A percentile compares a stretch with the other conserved stretches of the same genome.
phyloP scores from a whole-genome alignment of 1,140 invertebrate species.

The Musca domestica region DNA sequence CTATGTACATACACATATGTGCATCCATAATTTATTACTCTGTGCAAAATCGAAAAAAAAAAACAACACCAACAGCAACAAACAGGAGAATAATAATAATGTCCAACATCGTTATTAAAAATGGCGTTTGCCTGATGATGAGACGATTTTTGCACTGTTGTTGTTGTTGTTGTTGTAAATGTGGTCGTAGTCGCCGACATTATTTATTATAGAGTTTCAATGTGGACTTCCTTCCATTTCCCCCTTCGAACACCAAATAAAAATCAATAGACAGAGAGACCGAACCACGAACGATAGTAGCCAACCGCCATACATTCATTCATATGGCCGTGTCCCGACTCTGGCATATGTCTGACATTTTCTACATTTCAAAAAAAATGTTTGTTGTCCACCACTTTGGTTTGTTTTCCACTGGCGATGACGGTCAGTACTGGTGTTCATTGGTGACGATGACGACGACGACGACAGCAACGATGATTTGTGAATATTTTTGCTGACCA shows the following conservation, averaged over 20 bases:
- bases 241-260: no score
- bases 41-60: slow-evolving; percentile 1
- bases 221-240: no score
- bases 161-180: slow-evolving; percentile 10
- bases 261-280: no score
- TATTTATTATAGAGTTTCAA: slow-evolving; percentile 20
- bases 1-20: not conserved
- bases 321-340: not conserved
- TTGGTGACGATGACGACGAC: not conserved
- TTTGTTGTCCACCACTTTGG: no score
- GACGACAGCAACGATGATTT: slow-evolving; percentile 8
- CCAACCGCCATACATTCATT: no score
- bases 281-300: no score
- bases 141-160: not conserved
- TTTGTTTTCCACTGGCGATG: not conserved
- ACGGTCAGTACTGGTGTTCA: not conserved
- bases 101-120: slow-evolving; percentile 20
- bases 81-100: slow-evolving; percentile 11
- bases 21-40: slow-evolving; percentile 22
- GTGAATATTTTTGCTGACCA: slow-evolving; percentile 14
- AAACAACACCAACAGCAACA: no score
- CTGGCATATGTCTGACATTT: not conserved
- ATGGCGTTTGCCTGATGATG: slow-evolving; percentile 14
- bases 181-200: slow-evolving; percentile 10
- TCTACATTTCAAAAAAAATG: no score